phyloP scores from a whole-genome alignment of 2,888 invertebrate species.

The Lutraria lutraria region DNA sequence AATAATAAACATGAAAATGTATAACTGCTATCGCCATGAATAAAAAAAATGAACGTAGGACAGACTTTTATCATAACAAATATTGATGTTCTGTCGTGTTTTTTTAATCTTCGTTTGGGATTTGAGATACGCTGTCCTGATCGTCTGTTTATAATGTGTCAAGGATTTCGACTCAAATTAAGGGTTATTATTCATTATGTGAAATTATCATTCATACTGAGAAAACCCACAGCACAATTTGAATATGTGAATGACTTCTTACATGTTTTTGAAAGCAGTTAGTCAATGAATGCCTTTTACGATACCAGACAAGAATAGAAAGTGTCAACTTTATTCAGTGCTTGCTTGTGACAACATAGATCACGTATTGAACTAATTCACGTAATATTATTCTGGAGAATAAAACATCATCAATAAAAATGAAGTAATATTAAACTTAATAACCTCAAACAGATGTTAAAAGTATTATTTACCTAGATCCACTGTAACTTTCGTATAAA shows the following conservation, averaged over 20 bases:
- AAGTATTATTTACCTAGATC: constrained; percentile 8
- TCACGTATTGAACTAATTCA: background rate
- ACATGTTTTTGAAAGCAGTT: background rate
- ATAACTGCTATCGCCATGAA: too few species aligned
- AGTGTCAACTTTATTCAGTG: background rate
- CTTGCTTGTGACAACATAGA: background rate
- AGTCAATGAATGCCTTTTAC: background rate
- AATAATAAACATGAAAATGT: too few species aligned
- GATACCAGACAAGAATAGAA: background rate
- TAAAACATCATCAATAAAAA: background rate
- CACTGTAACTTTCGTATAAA: background rate
- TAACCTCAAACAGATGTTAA: constrained; percentile 16
- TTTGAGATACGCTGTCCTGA: too few species aligned
- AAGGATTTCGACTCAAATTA: too few species aligned
- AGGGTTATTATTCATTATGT: too few species aligned
- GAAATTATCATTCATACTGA: too few species aligned
- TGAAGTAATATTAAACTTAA: constrained; percentile 1
- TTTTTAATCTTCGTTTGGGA: too few species aligned
- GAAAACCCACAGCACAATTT: background rate
- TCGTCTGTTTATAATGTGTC: too few species aligned
- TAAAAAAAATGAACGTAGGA: too few species aligned
- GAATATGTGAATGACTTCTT: background rate
- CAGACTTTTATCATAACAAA: too few species aligned
- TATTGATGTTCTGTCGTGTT: too few species aligned
- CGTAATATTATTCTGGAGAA: background rate